Evolutionary conservation across 1,140 invertebrate genomes (phyloP).

Genomic region (Drosophila aff.): DNA sequence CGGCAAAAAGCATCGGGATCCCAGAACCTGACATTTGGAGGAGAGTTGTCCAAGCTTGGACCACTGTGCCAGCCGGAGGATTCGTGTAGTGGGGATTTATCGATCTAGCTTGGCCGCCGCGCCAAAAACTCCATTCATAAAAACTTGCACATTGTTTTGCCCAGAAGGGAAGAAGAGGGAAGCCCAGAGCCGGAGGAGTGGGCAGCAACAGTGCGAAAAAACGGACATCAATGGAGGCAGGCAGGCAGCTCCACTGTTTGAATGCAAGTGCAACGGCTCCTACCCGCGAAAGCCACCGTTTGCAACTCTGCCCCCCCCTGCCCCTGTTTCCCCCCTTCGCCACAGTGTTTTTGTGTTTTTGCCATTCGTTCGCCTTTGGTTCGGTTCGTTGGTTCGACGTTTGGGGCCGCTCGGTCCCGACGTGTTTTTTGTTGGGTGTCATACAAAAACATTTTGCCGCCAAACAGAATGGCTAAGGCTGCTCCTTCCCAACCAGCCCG

Average conservation of each 20-base stretch:
- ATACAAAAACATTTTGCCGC: slow-evolving; percentile 82
- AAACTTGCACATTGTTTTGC: slow-evolving; percentile 81
- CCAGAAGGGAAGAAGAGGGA: slow-evolving; percentile 39
- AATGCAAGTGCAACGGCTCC: slow-evolving; percentile 70
- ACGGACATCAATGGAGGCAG: slow-evolving; percentile 56
- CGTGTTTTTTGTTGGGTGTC: slow-evolving; percentile 71
- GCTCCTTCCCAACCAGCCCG: slow-evolving; percentile 21
- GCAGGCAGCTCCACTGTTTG: slow-evolving; percentile 45
- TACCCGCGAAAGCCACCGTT: slow-evolving; percentile 2
- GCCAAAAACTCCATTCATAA: slow-evolving; percentile 85
- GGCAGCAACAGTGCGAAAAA: slow-evolving; percentile 62
- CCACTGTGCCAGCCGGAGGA: slow-evolving; percentile 65
- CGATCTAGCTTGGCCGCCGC: slow-evolving; percentile 81
- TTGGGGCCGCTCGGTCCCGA: slow-evolving; percentile 57
- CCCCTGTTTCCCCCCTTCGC: not conserved
- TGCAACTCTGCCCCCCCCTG: not conserved
- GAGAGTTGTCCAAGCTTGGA: slow-evolving; percentile 5
- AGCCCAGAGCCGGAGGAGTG: slow-evolving; percentile 50
- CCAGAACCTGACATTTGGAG: slow-evolving; percentile 30
- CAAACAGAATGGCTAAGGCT: slow-evolving; percentile 79
- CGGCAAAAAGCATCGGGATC: slow-evolving; percentile 17
- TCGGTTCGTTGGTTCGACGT: slow-evolving; percentile 67
- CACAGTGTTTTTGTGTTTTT: slow-evolving; percentile 26
- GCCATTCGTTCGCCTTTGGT: slow-evolving; percentile 50
- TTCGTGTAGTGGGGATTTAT: slow-evolving; percentile 79